Base-by-base conservation (phyloP, 2,888 invertebrate genomes). In the Keiferia lycopersicella region DNA sequence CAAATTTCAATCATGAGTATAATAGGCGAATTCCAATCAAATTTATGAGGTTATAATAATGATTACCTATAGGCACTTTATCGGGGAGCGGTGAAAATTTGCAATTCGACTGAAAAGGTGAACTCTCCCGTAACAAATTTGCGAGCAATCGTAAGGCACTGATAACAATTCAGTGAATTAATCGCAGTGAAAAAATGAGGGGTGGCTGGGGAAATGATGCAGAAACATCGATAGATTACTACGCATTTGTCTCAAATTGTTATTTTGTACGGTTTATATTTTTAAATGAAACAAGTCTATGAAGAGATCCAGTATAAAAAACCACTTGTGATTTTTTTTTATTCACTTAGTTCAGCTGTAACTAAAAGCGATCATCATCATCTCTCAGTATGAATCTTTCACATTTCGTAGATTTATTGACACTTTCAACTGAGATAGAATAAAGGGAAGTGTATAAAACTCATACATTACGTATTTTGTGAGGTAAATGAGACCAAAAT, bases 31-130 rank as follows among this genome's bases (percentile, higher is more conserved):
- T 88, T 91, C 91, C 91, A 90, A 91, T 91, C 87, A 88, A 90
- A 90, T 91, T 91, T 91, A 91, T 89, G 88, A 91, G 81, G 81
- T 89, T 89, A 89, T 88, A 85, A 91, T 90, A 90, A 91, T 90
- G 87, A 91, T 90, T 45, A 45, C 45, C 45, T 88, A 87, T 88
- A 88, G 88, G 87, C 81, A 83, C 85, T 88, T 90, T 90, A 91
- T 90, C 89, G 77, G 80, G 73, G 83, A 77, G 77, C 68, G 85
- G 86, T 89, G 86, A 85, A 88, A 88, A 89, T 90, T 90, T 87
- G 86, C 87, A 86, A 90, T 90, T 88, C 84, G 77, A 84, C 76
- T 88, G 88, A 90, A 91, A 90, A 91, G 91, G 88, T 90, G 91
- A 87, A 87, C 79, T 90, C 87, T 87, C 78, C 80, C 84, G 91